phyloP scores from a whole-genome alignment of 2,888 invertebrate species.

The Isotomurus palustris region DNA sequence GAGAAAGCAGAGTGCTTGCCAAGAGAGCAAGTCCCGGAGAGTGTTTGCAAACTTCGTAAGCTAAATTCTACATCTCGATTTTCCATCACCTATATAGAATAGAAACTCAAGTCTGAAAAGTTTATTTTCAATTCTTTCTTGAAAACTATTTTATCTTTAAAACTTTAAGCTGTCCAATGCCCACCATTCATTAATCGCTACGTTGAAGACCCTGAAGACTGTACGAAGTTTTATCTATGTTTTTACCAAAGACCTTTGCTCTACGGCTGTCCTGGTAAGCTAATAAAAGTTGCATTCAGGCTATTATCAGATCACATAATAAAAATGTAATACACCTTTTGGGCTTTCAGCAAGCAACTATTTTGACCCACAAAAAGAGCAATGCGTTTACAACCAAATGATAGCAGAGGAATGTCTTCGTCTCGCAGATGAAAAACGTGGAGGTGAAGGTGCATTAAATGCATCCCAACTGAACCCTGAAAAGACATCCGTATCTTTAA shows the following conservation, averaged over 20 bases:
- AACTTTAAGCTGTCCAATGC: conserved; percentile 25
- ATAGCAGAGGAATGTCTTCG: conserved; percentile 21
- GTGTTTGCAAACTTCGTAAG: conserved; percentile 18
- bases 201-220: conserved; percentile 32
- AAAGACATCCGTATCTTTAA: too few relatives aligned
- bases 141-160: too few relatives aligned
- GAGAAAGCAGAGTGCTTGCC: conserved; percentile 23
- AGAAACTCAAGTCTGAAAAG: neutral
- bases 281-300: neutral
- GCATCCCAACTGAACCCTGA: too few relatives aligned
- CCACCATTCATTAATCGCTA: conserved; percentile 25
- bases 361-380: conserved; percentile 28
- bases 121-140: neutral
- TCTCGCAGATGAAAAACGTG: conserved; percentile 5
- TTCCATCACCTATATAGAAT: neutral
- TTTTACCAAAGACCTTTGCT: conserved; percentile 31
- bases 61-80: neutral
- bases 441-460: too few relatives aligned
- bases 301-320: neutral
- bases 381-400: conserved; percentile 22
- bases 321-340: neutral
- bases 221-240: conserved; percentile 38
- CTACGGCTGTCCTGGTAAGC: conserved; percentile 28
- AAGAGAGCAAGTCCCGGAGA: conserved; percentile 10
- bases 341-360: conserved; percentile 9